Evolutionary conservation across 2,888 invertebrate genomes (phyloP).

Genomic region (Octonoba sinensis): DNA sequence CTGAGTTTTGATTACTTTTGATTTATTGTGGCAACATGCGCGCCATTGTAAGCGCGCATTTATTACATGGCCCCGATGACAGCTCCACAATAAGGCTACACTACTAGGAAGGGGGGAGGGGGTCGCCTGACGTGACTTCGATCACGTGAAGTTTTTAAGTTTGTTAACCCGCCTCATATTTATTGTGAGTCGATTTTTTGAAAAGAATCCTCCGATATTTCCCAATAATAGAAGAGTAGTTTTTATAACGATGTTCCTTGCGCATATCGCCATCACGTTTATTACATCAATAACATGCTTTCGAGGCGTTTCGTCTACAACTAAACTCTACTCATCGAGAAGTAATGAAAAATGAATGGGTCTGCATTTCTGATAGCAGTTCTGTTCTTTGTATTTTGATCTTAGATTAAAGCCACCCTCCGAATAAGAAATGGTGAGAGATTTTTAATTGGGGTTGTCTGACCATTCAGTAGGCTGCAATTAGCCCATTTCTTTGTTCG

Average conservation of each 20-base stretch:
- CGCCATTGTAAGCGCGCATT: constrained; percentile 60
- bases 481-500: too few relatives aligned
- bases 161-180: constrained; percentile 57
- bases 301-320: constrained; percentile 23
- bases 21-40: constrained; percentile 60
- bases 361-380: too few relatives aligned
- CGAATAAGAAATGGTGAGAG: too few relatives aligned
- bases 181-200: constrained; percentile 58
- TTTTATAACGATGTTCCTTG: constrained; percentile 38
- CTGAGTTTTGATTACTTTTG: constrained; percentile 46
- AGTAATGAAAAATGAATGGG: constrained; percentile 58
- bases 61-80: constrained; percentile 59
- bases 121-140: constrained; percentile 44
- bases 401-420: too few relatives aligned
- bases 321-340: constrained; percentile 44
- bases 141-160: constrained; percentile 57
- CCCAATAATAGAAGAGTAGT: constrained; percentile 33
- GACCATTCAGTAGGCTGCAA: too few relatives aligned
- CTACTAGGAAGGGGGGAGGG: constrained; percentile 19
- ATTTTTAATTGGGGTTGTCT: too few relatives aligned
- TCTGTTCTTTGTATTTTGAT: too few relatives aligned
- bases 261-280: constrained; percentile 48
- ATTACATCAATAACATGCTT: constrained; percentile 60
- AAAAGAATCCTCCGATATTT: constrained; percentile 23
- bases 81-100: constrained; percentile 48